These are phyloP conservation scores for Oscheius onirici DNA, from an alignment of 2,888 invertebrate species.

Conservation along the genomic window DNA sequence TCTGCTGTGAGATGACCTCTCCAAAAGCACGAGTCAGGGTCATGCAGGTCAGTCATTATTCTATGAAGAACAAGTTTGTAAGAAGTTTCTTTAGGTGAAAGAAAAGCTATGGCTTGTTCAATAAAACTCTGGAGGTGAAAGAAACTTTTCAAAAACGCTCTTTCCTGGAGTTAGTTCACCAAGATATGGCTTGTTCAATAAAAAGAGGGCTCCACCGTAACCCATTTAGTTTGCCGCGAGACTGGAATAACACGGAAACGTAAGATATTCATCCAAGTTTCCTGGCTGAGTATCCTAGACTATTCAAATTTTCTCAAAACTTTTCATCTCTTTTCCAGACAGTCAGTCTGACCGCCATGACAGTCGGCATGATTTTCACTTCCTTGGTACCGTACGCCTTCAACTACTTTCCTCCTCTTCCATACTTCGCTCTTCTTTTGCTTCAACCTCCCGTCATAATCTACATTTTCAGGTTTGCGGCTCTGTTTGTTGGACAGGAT, in stretches of 20 bases:
- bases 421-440: background rate
- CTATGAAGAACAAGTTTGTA: too few species aligned
- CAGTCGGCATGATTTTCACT: background rate
- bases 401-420: slow-evolving; percentile 2
- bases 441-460: slow-evolving; percentile 9
- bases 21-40: background rate
- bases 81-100: too few species aligned
- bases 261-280: background rate
- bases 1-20: slow-evolving; percentile 15
- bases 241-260: too few species aligned
- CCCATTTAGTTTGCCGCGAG: too few species aligned
- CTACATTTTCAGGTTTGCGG: slow-evolving; percentile 8
- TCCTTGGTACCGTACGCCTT: slow-evolving; percentile 18
- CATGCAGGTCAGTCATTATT: slow-evolving; percentile 23
- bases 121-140: too few species aligned
- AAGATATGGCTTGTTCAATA: too few species aligned
- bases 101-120: too few species aligned
- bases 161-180: too few species aligned
- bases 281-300: background rate
- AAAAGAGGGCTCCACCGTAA: too few species aligned
- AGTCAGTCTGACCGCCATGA: background rate
- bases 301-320: background rate
- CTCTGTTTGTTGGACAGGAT: background rate
- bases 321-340: too few species aligned
- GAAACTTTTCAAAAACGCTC: too few species aligned